Evolutionary conservation across 2,888 invertebrate genomes (phyloP).

Genomic region (Heterodera filipjevi): DNA sequence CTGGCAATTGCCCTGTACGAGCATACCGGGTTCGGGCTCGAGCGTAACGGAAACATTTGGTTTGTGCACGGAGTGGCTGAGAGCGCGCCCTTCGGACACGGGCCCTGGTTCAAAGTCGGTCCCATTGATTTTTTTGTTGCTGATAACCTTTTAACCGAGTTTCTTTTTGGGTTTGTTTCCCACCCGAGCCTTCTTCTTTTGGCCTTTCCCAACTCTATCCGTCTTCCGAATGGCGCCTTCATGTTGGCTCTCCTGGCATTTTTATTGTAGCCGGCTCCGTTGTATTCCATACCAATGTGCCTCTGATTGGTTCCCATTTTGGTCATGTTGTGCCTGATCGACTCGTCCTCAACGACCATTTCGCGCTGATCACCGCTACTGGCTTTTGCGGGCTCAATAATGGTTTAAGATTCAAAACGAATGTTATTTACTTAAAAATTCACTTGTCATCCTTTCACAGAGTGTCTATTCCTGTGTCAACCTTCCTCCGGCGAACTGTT

Average conservation of each 20-base stretch:
- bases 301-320: conserved; percentile 40
- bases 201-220: conserved; percentile 31
- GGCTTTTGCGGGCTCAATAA: conserved; percentile 31
- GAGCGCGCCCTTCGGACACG: conserved; percentile 43
- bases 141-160: background rate
- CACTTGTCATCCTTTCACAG: conserved; percentile 14
- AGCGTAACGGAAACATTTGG: conserved; percentile 43
- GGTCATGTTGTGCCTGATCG: conserved; percentile 35
- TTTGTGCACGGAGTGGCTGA: conserved; percentile 47
- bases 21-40: conserved; percentile 42
- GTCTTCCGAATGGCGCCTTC: conserved; percentile 40
- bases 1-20: conserved; percentile 43
- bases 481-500: conserved; percentile 37
- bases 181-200: background rate
- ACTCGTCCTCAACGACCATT: conserved; percentile 40
- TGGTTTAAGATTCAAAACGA: conserved; percentile 8
- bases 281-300: conserved; percentile 36
- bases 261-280: conserved; percentile 40
- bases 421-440: background rate
- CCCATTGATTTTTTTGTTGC: background rate
- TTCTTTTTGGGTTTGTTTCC: background rate
- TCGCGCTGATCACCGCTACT: conserved; percentile 38
- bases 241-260: conserved; percentile 42
- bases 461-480: conserved; percentile 36
- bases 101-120: conserved; percentile 45